Percentiles rank a stretch among this genome's conserved stretches.
Conservation (phyloP, 2,113 vertebrate genomes). For the Oncorhynchus clarkii region DNA sequence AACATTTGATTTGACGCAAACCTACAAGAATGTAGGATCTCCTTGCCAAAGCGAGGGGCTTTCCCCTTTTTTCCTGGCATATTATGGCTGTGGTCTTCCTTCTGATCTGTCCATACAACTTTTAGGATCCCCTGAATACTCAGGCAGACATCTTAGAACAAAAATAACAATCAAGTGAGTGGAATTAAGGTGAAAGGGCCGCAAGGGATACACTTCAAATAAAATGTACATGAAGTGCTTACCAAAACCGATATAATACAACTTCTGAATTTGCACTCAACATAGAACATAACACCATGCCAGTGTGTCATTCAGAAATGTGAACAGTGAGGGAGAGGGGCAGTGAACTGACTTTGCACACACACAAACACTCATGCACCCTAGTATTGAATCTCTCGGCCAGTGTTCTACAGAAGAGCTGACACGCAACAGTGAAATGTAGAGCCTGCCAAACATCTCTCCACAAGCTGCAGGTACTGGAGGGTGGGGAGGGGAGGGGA, state of each 20-base stretch:
- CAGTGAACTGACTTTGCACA: not conserved
- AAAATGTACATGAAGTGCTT: too few species aligned
- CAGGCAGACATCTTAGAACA: not conserved
- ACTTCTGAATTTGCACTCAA: not conserved
- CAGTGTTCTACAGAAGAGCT: constrained; percentile 24
- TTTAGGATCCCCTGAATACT: too few species aligned
- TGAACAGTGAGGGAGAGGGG: not conserved
- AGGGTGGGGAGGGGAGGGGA: constrained; percentile 7
- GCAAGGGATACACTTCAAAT: not conserved
- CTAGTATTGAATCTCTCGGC: constrained; percentile 8
- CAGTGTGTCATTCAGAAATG: constrained; percentile 4
- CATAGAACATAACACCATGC: not conserved
- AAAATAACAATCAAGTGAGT: too few species aligned
- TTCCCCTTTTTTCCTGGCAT: too few species aligned
- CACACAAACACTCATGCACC: constrained; percentile 1
- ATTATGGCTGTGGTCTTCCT: too few species aligned
- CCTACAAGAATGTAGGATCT: constrained; percentile 13
- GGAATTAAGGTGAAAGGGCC: not conserved
- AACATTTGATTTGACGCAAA: constrained; percentile 12
- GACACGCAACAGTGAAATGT: constrained; percentile 56
- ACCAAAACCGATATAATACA: not conserved
- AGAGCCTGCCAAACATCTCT: constrained; percentile 52
- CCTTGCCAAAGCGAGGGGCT: not conserved
- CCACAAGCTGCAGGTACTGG: constrained; percentile 5
- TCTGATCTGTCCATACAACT: too few species aligned